A percentile compares a stretch with the other conserved stretches of the same genome.
phyloP scores from a whole-genome alignment of 2,113 vertebrate genomes.

The Stegastes partitus region DNA sequence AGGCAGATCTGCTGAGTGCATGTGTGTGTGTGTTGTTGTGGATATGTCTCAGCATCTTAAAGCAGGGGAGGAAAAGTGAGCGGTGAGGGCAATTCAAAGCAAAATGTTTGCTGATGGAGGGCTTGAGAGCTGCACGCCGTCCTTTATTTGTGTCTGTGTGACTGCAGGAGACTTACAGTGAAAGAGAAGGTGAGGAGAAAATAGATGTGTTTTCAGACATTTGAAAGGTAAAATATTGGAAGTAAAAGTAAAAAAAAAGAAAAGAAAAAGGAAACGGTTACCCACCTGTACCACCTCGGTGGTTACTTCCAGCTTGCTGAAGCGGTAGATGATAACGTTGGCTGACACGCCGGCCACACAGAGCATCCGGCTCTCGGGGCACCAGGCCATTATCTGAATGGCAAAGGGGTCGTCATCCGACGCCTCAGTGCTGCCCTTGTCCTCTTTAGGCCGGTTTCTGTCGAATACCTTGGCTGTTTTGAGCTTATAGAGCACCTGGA shows the following conservation, averaged over 20 bases:
- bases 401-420: slow-evolving; percentile 98
- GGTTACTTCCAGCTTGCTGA: slow-evolving; percentile 96
- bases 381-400: slow-evolving; percentile 98
- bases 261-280: too few relatives aligned
- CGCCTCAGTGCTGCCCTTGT: slow-evolving; percentile 91
- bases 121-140: not conserved
- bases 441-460: slow-evolving; percentile 94
- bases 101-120: not conserved
- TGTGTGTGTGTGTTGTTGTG: slow-evolving; percentile 27
- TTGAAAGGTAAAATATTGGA: not conserved
- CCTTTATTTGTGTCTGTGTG: not conserved
- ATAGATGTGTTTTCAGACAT: not conserved
- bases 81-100: not conserved
- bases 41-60: slow-evolving; percentile 20
- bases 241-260: too few relatives aligned
- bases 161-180: not conserved
- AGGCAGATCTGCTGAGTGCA: slow-evolving; percentile 48
- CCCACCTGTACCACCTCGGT: slow-evolving; percentile 96
- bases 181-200: not conserved
- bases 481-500: slow-evolving; percentile 98
- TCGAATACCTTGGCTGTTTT: slow-evolving; percentile 99
- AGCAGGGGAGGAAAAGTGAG: not conserved
- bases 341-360: slow-evolving; percentile 97
- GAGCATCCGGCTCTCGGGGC: slow-evolving; percentile 96
- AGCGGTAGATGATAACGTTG: slow-evolving; percentile 95